phyloP scores from a whole-genome alignment of 23 tunicate genomes.

The Botrylloides violaceus region DNA sequence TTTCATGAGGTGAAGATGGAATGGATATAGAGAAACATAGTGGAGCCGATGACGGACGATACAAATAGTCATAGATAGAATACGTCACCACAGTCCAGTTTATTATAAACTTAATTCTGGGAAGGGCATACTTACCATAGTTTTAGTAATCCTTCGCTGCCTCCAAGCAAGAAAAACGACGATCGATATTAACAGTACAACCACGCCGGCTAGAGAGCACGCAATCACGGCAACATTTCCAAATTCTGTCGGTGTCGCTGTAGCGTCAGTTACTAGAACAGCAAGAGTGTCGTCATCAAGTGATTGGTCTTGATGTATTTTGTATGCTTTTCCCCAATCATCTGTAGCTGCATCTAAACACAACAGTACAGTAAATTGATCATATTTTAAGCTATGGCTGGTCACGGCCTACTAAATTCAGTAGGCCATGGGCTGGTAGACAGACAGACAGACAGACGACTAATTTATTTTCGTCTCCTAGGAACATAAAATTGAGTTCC shows the following conservation, averaged over 20 bases:
- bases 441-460: no score
- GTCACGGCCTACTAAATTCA: no score
- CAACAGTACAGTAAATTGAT: not conserved
- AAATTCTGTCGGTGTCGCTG: slow-evolving; percentile 13
- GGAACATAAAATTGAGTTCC: no score
- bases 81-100: no score
- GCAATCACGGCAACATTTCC: slow-evolving; percentile 38
- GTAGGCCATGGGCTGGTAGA: no score
- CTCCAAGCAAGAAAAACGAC: slow-evolving; percentile 47
- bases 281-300: not conserved
- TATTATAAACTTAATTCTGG: no score
- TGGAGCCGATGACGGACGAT: no score
- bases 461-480: no score
- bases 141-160: slow-evolving; percentile 55
- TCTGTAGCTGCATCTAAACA: not conserved
- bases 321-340: not conserved
- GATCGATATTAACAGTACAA: slow-evolving; percentile 30
- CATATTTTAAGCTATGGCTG: not conserved
- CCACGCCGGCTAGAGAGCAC: slow-evolving; percentile 55
- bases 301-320: no score
- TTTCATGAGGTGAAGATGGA: no score
- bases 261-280: slow-evolving; percentile 17
- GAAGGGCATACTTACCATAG: slow-evolving; percentile 34
- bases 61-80: no score
- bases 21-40: no score